Evolutionary conservation across 23 tunicate genomes (phyloP).

Genomic region (Styela plicata): DNA sequence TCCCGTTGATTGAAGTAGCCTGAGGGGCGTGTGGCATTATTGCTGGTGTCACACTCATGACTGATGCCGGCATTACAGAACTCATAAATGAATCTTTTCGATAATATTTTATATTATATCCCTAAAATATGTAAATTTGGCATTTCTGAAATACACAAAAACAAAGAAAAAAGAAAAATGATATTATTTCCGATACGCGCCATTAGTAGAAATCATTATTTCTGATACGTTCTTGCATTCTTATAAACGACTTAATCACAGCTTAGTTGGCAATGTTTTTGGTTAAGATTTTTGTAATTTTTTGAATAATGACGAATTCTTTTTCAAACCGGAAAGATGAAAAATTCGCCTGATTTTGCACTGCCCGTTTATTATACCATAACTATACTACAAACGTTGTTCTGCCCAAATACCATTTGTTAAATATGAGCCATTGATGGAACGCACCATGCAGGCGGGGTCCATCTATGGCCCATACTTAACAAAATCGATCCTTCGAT

Average conservation of each 20-base stretch:
- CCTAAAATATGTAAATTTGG: not conserved
- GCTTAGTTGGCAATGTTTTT: no score
- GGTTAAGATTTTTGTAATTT: no score
- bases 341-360: not conserved
- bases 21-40: constrained; percentile 5
- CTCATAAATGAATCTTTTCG: not conserved
- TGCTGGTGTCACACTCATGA: constrained; percentile 29
- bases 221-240: not conserved
- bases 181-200: not conserved
- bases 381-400: no score
- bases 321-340: not conserved
- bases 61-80: constrained; percentile 19
- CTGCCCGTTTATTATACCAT: not conserved
- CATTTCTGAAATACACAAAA: not conserved
- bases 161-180: not conserved
- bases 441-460: no score
- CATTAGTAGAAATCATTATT: not conserved
- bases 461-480: no score
- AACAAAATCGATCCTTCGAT: no score
- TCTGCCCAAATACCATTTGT: no score
- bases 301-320: not conserved
- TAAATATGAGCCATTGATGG: no score
- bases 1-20: not conserved
- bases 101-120: no score
- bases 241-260: no score